A percentile compares a stretch with the other conserved stretches of the same genome.
These are phyloP conservation scores for Unio delphinus DNA, from an alignment of 2,888 invertebrate genomes.

Conservation along the genomic window DNA sequence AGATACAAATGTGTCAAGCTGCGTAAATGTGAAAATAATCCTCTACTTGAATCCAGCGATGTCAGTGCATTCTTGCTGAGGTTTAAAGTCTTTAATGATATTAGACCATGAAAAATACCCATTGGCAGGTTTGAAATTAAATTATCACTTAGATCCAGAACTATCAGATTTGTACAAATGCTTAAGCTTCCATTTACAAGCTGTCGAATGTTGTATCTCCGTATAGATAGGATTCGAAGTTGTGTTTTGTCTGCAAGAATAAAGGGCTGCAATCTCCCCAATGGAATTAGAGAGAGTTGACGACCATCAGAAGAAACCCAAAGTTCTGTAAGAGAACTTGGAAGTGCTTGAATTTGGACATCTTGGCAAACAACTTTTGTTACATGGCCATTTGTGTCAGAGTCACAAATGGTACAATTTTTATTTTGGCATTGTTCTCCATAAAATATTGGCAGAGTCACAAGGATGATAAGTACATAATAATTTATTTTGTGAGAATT, in stretches of 20 bases:
- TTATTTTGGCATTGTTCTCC: conserved; percentile 11
- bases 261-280: conserved; percentile 19
- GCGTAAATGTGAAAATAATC: too few species aligned
- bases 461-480: too few species aligned
- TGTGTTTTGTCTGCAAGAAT: conserved; percentile 18
- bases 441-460: too few species aligned
- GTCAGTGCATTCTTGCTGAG: conserved; percentile 32
- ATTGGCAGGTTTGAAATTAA: conserved; percentile 12
- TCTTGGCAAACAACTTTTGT: conserved; percentile 24
- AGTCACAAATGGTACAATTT: conserved; percentile 22
- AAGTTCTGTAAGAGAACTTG: conserved; percentile 16
- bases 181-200: conserved; percentile 27
- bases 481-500: too few species aligned
- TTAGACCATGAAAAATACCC: conserved; percentile 38
- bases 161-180: conserved; percentile 22
- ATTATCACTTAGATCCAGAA: conserved; percentile 33
- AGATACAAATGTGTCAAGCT: too few species aligned
- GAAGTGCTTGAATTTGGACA: conserved; percentile 16
- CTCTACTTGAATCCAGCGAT: not conserved
- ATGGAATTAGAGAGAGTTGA: conserved; percentile 3
- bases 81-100: conserved; percentile 27
- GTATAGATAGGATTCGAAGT: conserved; percentile 23
- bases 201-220: conserved; percentile 21
- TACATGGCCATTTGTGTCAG: conserved; percentile 15
- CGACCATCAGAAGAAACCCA: conserved; percentile 8